Conservation (phyloP, 2,113 vertebrate species). For the Cinclus cinclus region DNA sequence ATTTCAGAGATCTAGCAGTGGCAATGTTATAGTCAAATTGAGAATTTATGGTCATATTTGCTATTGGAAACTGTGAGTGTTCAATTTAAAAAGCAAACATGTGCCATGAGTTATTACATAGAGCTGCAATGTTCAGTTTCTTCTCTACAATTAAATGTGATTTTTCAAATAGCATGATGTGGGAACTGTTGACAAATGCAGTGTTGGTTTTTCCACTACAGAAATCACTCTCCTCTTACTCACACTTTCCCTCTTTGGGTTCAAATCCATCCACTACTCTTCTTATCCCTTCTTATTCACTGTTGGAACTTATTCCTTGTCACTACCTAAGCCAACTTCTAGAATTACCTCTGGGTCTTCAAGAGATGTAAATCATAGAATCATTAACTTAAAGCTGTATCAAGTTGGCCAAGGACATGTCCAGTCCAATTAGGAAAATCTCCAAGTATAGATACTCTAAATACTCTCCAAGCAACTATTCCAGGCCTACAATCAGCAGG, state of each 20-base stretch:
- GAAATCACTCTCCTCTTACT: not conserved
- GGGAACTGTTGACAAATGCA: conserved; percentile 9
- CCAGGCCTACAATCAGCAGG: not conserved
- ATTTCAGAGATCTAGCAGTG: not conserved
- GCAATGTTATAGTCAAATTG: not conserved
- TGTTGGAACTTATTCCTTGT: not conserved
- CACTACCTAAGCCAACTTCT: not conserved
- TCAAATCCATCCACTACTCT: not conserved
- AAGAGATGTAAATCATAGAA: not conserved
- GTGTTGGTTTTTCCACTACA: not conserved
- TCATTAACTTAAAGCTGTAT: not conserved
- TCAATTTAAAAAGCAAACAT: conserved; percentile 14
- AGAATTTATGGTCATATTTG: not conserved
- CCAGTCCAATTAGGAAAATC: not conserved
- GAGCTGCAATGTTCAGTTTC: not conserved
- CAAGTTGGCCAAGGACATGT: not conserved
- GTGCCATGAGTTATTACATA: not conserved
- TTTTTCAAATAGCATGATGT: conserved; percentile 1
- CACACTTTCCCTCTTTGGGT: not conserved
- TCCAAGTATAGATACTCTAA: not conserved
- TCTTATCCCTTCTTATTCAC: not conserved
- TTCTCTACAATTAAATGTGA: not conserved
- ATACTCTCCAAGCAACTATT: not conserved
- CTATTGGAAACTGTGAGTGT: not conserved
- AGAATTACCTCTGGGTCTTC: not conserved